Conservation (phyloP, 2,113 vertebrate species). For the Emydocephalus ijimae region DNA sequence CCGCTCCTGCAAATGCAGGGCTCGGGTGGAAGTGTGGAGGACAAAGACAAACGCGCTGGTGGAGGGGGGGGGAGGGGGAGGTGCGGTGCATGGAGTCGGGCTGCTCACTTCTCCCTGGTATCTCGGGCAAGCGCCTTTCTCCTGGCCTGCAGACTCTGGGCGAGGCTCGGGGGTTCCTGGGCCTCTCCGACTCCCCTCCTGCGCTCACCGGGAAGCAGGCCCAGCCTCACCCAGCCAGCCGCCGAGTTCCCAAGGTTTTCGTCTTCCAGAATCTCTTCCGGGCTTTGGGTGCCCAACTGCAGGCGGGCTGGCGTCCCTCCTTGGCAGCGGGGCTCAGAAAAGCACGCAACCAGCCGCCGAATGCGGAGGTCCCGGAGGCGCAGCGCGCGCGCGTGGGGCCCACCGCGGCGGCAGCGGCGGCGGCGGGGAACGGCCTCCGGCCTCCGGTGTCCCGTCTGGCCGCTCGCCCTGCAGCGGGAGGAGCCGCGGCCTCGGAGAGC, state of each 20-base stretch:
- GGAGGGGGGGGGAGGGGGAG: no score
- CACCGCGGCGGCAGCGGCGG: not conserved
- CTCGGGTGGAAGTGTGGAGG: not conserved
- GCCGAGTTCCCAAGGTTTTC: not conserved
- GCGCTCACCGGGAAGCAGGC: not conserved
- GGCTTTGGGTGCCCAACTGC: not conserved
- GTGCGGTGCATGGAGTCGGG: accelerated
- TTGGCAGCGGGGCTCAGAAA: not conserved
- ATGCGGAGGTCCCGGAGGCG: not conserved
- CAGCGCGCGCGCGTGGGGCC: not conserved
- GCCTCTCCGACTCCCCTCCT: not conserved
- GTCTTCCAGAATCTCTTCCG: not conserved
- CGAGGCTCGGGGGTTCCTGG: not conserved
- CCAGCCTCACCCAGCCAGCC: not conserved
- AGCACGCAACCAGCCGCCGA: not conserved
- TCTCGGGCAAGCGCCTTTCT: not conserved
- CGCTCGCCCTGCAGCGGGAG: not conserved
- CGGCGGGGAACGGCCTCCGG: not conserved
- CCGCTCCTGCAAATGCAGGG: not conserved
- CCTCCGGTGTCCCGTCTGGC: not conserved
- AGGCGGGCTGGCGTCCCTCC: not conserved
- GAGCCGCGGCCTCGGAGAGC: no score
- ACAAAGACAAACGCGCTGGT: not conserved
- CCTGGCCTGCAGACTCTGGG: not conserved
- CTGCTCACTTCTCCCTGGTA: not conserved